phyloP scores from a whole-genome alignment of 2,797 vertebrate genomes.

The Clarias pachynema region DNA sequence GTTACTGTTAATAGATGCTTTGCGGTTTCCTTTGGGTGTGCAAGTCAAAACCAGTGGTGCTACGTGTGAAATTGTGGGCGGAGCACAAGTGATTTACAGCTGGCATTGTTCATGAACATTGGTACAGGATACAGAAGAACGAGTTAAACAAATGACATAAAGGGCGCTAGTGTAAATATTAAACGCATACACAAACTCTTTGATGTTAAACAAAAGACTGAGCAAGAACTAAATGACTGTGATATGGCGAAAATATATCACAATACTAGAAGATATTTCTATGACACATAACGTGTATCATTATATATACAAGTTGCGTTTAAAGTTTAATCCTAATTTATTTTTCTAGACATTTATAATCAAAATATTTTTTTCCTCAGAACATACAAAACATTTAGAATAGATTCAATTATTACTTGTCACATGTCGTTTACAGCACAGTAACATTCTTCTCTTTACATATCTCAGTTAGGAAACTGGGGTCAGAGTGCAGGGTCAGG shows the following conservation, averaged over 20 bases:
- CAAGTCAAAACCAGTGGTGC: not conserved
- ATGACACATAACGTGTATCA: not conserved
- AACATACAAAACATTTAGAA: no score
- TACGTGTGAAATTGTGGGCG: constrained; percentile 32
- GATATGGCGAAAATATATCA: not conserved
- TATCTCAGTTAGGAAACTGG: no score
- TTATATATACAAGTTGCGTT: not conserved
- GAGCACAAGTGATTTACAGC: constrained; percentile 7
- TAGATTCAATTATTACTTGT: no score
- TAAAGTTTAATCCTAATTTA: not conserved
- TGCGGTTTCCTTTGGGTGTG: constrained; percentile 18
- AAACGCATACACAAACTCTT: not conserved
- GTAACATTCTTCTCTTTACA: no score
- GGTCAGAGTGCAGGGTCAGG: no score
- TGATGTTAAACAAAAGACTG: not conserved
- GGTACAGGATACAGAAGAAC: not conserved
- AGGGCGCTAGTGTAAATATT: not conserved
- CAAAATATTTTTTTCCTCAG: no score
- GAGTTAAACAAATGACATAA: not conserved
- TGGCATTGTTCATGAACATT: not conserved
- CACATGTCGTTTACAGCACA: no score
- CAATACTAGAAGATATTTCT: not conserved
- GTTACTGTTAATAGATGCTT: not conserved
- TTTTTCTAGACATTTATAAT: not conserved
- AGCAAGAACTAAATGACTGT: no score